phyloP scores from a whole-genome alignment of 1,140 invertebrate genomes.

The Gonioctena quinquepunctata region DNA sequence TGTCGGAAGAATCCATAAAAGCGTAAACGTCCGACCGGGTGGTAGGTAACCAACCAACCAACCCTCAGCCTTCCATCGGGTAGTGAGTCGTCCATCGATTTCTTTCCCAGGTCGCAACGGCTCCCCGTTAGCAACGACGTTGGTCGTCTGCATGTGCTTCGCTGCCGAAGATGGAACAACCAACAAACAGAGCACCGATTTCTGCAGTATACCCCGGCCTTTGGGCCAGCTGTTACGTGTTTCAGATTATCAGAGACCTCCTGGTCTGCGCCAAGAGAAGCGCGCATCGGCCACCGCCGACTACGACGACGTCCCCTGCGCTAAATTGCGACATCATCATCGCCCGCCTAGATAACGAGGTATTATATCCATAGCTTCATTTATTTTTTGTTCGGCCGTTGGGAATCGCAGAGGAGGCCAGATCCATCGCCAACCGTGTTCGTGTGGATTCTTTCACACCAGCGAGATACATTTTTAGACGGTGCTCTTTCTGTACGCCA shows the following conservation, averaged over 20 bases:
- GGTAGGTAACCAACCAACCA: neutral
- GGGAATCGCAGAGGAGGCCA: neutral
- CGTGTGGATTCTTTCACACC: constrained; percentile 7
- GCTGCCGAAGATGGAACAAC: constrained; percentile 10
- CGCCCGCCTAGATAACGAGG: neutral
- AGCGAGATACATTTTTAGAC: neutral
- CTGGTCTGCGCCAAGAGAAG: constrained; percentile 18
- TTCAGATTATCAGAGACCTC: neutral
- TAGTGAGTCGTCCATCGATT: constrained; percentile 11
- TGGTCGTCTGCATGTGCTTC: neutral
- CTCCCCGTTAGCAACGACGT: neutral
- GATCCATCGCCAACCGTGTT: neutral
- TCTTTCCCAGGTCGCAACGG: neutral
- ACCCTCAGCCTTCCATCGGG: neutral
- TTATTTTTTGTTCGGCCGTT: neutral
- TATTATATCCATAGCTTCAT: neutral
- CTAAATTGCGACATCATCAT: constrained; percentile 9
- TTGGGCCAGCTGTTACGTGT: neutral
- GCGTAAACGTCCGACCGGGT: neutral
- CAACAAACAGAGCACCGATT: constrained; percentile 8
- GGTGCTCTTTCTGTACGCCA: neutral
- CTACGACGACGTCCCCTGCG: neutral
- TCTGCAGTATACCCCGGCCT: constrained; percentile 15
- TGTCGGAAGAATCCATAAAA: neutral
- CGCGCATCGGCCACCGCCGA: constrained; percentile 14